Evolutionary conservation across 2,888 invertebrate species (phyloP).

Genomic region (Miltochrista miniata): DNA sequence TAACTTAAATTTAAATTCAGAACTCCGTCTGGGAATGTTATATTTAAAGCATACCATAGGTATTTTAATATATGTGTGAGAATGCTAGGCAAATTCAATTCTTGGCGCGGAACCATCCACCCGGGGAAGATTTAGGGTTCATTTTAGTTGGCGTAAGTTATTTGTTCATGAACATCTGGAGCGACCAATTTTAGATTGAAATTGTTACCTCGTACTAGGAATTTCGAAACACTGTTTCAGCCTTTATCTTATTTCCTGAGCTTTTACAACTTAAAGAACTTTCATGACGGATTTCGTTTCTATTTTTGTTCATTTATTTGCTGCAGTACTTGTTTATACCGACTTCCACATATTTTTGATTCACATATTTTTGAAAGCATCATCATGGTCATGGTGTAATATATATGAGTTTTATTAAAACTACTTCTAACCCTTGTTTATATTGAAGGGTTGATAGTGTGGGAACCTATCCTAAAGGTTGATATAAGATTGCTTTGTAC

Average conservation of each 20-base stretch:
- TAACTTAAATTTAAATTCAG: slow-evolving; percentile 1
- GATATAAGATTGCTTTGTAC: too few species aligned
- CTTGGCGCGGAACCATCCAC: slow-evolving; percentile 68
- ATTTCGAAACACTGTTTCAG: slow-evolving; percentile 57
- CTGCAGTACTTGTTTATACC: too few species aligned
- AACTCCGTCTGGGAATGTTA: slow-evolving; percentile 21
- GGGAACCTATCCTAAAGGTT: too few species aligned
- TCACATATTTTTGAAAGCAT: too few species aligned
- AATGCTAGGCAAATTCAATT: slow-evolving; percentile 72
- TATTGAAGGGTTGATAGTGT: too few species aligned
- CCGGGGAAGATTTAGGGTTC: slow-evolving; percentile 75
- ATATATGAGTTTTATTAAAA: too few species aligned
- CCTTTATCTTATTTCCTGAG: slow-evolving; percentile 28
- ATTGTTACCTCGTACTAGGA: slow-evolving; percentile 58
- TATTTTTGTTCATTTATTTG: too few species aligned
- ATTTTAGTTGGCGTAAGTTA: slow-evolving; percentile 74
- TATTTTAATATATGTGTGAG: slow-evolving; percentile 44
- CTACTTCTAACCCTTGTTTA: too few species aligned
- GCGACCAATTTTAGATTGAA: slow-evolving; percentile 68
- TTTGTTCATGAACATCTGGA: slow-evolving; percentile 77
- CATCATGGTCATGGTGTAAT: too few species aligned
- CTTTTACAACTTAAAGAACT: slow-evolving; percentile 36
- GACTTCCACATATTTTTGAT: too few species aligned
- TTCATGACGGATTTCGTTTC: slow-evolving; percentile 65
- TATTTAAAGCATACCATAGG: slow-evolving; percentile 40